phyloP scores from a whole-genome alignment of 2,888 invertebrate genomes.

The Sabellastarte sp. region DNA sequence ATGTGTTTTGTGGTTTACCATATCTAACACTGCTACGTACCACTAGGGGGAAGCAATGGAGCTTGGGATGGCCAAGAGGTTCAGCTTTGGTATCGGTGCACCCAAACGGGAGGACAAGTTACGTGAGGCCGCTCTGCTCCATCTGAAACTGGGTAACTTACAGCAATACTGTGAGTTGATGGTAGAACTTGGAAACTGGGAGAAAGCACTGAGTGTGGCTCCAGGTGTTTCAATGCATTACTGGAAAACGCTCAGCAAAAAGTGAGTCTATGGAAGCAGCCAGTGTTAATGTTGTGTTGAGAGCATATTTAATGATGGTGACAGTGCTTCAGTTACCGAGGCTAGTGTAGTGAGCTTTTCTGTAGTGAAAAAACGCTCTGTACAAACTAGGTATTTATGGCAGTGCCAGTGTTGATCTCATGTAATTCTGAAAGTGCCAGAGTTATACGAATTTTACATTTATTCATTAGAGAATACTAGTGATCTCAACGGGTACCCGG shows the following conservation, averaged over 20 bases:
- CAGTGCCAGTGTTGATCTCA: too few species aligned
- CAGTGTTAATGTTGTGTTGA: neutral
- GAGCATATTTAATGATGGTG: neutral
- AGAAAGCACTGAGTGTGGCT: conserved; percentile 59
- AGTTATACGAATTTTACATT: too few species aligned
- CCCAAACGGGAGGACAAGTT: conserved; percentile 48
- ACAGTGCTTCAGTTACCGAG: neutral
- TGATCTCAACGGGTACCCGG: too few species aligned
- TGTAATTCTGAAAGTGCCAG: too few species aligned
- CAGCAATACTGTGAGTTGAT: conserved; percentile 60
- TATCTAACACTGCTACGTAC: too few species aligned
- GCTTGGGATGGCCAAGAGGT: conserved; percentile 53
- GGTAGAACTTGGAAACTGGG: conserved; percentile 60
- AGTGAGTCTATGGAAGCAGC: conserved; percentile 42
- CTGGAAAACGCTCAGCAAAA: conserved; percentile 54
- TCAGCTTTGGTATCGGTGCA: conserved; percentile 45
- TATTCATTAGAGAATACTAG: too few species aligned
- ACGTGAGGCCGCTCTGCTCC: conserved; percentile 49
- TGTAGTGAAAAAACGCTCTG: neutral
- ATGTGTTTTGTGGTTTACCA: too few species aligned
- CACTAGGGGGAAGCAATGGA: conserved; percentile 59
- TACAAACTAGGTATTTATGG: neutral
- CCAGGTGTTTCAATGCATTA: conserved; percentile 59
- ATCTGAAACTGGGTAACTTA: conserved; percentile 57
- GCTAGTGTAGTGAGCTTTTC: neutral